Base-by-base conservation (phyloP, 2,797 vertebrate species). In the Mormyrus proboscirostris region DNA sequence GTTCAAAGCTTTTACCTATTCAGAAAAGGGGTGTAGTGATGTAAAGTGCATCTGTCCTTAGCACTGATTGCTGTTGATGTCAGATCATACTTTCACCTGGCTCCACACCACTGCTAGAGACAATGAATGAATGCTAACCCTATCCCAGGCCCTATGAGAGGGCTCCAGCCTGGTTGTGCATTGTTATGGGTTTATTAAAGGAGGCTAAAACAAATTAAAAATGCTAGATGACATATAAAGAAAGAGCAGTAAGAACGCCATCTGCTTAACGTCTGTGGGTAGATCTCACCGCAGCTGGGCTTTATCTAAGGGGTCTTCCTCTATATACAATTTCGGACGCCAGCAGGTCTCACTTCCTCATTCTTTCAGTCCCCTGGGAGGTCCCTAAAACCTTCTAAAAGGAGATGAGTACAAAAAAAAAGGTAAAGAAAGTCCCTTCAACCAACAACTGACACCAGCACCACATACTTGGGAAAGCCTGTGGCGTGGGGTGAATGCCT, bases 331-430 rank as follows among this genome's bases (percentile, higher is more conserved):
- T 33, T 41, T 51, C 12, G 47, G 82, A 14, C 44, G 9, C 51
- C 82, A 51, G 9, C 82, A 85, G 82, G 82, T 91, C 62, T 92
- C 88, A 91, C 91, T 93, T 93, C 90, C 89, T 89, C 88, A 89
- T n/a, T 87, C 88, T 91, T 55, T 19, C 69, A 88, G 25, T 83
- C 89, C 25, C 12, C 88, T 86, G 94, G 95, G 95, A 96, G 95
- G 93, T 95, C 93, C 94, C 95, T 92, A 55, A 93, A 93, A 93
- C 93, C 94, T 93, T 92, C 92, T 8, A 73, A 89, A 92, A 92
- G 91, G 91, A 91, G 82, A 19, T 4, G 53, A 83, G 25, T 16
- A 51, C 33, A 53, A 22, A 51, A 12, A 51, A 12, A 62, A 29
- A 16, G 29, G 49, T 2, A 79, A 29, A 76, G 5, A 62, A 38